Evolutionary conservation across 2,888 invertebrate genomes (phyloP), one percentile per base, ranked within the genome.

Genomic region (Hoplodrina ambigua): DNA sequence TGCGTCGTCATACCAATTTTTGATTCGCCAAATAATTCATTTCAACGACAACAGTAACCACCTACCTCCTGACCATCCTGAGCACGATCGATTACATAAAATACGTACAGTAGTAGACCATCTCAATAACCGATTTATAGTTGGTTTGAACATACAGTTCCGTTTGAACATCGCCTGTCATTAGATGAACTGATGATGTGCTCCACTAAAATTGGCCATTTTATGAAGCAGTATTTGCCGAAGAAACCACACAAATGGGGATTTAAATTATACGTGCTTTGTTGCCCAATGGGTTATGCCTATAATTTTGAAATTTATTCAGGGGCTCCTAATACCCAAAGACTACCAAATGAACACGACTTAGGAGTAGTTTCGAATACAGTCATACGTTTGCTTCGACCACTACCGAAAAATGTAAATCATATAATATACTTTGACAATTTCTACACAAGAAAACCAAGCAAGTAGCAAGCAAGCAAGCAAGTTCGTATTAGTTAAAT

Each of bases 31-130:
- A 78, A 58, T 83, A 78, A 75, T 85, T 71, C 83, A 85, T 57
- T 81, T 84, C 71, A 85, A 85, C 82, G 82, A 83, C 75, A 71
- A 85, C 69, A 61, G 77, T 44, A 80, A 72, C 74, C 83, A 84
- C 75, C 76, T 79, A 71, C 78, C 81, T 69, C 70, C 70, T 78
- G 81, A 75, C 74, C 77, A 84, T 58, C 75, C 78, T 63, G 33
- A 82, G 30, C 81, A 87, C 75, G 82, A 85, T 81, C 72, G 82
- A 79, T 80, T 85, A 68, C 82, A 84, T 81, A 85, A 86, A 82
- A 75, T 86, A 80, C 81, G 86, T 81, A 84, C 86, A 72, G 75
- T 88, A 62, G 78, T 82, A 81, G 85, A 82, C 68, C 63, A 85
- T 69, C 71, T 85, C 44, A 63, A 55, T 46, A 46, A 55, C 0